Evolutionary conservation across 2,888 invertebrate species (phyloP).

Genomic region (Spodoptera picta): DNA sequence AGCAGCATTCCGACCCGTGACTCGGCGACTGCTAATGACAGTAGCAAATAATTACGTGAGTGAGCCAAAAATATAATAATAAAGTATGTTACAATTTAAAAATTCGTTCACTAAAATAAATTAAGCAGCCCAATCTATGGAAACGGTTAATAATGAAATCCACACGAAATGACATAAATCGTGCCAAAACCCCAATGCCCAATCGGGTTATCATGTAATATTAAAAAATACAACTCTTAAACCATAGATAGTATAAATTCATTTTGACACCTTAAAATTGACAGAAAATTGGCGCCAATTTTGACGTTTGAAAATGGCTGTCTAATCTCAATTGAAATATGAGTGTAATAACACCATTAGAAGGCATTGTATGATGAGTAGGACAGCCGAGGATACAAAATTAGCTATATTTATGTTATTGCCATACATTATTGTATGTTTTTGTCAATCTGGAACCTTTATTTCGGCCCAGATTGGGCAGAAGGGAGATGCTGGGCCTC

Average conservation of each 20-base stretch:
- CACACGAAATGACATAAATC: constrained; percentile 15
- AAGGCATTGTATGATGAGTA: constrained; percentile 67
- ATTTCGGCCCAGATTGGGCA: constrained; percentile 94
- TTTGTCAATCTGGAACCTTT: constrained; percentile 82
- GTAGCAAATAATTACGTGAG: too few species aligned
- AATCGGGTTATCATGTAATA: constrained; percentile 31
- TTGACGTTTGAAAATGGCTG: constrained; percentile 64
- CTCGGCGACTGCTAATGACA: too few species aligned
- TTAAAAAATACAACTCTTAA: constrained; percentile 36
- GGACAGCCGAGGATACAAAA: constrained; percentile 57
- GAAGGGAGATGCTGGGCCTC: constrained; percentile 92
- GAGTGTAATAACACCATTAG: constrained; percentile 62
- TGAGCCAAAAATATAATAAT: too few species aligned
- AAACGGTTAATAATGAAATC: constrained; percentile 13
- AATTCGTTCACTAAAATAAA: constrained; percentile 49
- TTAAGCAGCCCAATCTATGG: constrained; percentile 24
- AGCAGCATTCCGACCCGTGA: too few species aligned
- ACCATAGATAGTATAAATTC: constrained; percentile 43
- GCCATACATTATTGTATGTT: constrained; percentile 40
- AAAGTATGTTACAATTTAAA: constrained; percentile 17
- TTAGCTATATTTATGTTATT: constrained; percentile 58
- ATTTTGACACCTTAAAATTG: constrained; percentile 58
- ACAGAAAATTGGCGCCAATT: constrained; percentile 62
- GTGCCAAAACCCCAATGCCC: constrained; percentile 25
- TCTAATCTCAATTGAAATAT: constrained; percentile 58